Evolutionary conservation across 2,888 invertebrate species (phyloP).

Genomic region (Seira sanloemensis): DNA sequence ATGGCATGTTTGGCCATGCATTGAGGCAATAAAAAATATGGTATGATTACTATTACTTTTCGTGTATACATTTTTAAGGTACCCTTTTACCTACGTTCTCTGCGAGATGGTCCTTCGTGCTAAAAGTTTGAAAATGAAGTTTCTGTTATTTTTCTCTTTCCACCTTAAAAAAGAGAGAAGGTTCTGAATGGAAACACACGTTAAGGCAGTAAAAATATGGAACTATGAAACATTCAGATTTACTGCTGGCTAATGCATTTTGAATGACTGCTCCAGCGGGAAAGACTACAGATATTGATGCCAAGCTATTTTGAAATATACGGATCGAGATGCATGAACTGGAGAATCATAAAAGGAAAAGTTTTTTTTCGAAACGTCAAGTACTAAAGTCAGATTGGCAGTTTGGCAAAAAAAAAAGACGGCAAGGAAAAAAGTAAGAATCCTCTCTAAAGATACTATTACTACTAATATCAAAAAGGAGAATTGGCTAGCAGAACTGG

Average conservation of each 20-base stretch:
- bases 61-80: neutral
- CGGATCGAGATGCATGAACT: neutral
- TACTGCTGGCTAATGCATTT: conserved; percentile 63
- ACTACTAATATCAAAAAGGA: conserved; percentile 46
- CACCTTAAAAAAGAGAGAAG: conserved; percentile 4
- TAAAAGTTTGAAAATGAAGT: neutral
- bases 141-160: conserved; percentile 4
- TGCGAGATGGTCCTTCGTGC: neutral
- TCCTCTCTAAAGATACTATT: conserved; percentile 52
- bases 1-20: neutral
- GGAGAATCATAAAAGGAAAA: neutral
- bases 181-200: conserved; percentile 49
- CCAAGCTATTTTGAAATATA: neutral
- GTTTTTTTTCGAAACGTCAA: conserved; percentile 2
- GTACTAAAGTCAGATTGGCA: conserved; percentile 45
- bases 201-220: conserved; percentile 61
- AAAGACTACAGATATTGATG: conserved; percentile 15
- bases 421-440: conserved; percentile 26
- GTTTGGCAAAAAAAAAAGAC: conserved; percentile 40
- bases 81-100: neutral
- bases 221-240: conserved; percentile 58
- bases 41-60: conserved; percentile 16
- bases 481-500: conserved; percentile 41
- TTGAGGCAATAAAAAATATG: conserved; percentile 7
- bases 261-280: conserved; percentile 49